Evolutionary conservation across 2,113 vertebrate genomes (phyloP).

Genomic region (Saiga tatarica): DNA sequence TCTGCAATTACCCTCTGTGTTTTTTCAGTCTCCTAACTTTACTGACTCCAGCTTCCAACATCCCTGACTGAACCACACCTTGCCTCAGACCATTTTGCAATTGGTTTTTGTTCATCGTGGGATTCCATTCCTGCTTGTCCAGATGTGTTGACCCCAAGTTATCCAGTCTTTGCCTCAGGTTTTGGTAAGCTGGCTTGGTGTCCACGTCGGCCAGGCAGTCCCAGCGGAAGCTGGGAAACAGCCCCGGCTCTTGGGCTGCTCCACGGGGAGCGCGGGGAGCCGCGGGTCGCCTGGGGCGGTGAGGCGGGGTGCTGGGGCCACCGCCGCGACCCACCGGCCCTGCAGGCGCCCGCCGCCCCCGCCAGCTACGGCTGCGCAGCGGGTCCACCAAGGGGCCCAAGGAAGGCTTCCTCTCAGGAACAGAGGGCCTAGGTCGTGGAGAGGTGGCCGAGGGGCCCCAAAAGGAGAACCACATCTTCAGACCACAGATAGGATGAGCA

Average conservation of each 20-base stretch:
- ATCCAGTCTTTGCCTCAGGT: no score
- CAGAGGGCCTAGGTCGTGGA: not conserved
- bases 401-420: not conserved
- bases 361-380: slow-evolving; percentile 51
- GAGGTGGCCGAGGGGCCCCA: not conserved
- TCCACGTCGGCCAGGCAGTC: slow-evolving; percentile 97
- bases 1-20: not conserved
- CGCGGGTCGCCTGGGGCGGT: slow-evolving; percentile 93
- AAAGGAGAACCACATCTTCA: slow-evolving; percentile 89
- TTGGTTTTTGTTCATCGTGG: no score
- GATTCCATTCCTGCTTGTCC: no score
- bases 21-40: not conserved
- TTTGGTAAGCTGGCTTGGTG: slow-evolving; percentile 83
- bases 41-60: not conserved
- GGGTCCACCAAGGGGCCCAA: not conserved
- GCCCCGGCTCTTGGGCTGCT: slow-evolving; percentile 94
- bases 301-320: slow-evolving; percentile 77
- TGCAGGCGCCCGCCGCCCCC: not conserved
- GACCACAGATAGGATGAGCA: slow-evolving; percentile 93
- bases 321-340: slow-evolving; percentile 60
- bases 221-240: slow-evolving; percentile 95
- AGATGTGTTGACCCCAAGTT: no score
- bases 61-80: no score
- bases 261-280: slow-evolving; percentile 93
- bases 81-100: no score